Conservation (phyloP, 2,113 vertebrate species). For the Grammomys dolichurus region DNA sequence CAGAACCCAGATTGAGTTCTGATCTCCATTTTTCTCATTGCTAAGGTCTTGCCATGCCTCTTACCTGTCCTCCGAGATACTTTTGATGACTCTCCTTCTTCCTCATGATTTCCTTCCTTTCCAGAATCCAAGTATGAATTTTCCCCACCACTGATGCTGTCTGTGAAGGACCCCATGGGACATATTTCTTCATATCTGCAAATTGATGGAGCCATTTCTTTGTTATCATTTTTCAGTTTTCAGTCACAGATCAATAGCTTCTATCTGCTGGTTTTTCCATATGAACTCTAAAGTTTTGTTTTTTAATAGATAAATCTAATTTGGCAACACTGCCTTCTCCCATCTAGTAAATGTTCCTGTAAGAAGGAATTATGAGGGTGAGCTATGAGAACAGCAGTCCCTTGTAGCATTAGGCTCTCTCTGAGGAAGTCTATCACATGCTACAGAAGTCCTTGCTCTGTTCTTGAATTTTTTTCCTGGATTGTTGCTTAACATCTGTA, state of each 20-base stretch:
- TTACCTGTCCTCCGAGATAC: neutral
- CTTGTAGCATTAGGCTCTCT: neutral
- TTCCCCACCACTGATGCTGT: neutral
- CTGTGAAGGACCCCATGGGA: neutral
- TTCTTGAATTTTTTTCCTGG: neutral
- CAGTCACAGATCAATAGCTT: slow-evolving; percentile 44
- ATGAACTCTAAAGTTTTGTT: neutral
- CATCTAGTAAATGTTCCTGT: neutral
- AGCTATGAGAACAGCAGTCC: neutral
- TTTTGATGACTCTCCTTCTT: accelerated
- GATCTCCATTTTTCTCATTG: neutral
- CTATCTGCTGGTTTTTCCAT: slow-evolving; percentile 9
- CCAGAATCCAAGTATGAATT: neutral
- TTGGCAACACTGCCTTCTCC: neutral
- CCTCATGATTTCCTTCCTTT: neutral
- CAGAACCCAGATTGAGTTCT: neutral
- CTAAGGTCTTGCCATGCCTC: accelerated
- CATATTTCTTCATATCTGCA: slow-evolving; percentile 31
- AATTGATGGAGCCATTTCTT: neutral
- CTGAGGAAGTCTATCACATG: neutral
- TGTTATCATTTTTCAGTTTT: slow-evolving; percentile 46
- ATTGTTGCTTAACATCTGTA: neutral
- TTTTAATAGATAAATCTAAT: slow-evolving; percentile 57
- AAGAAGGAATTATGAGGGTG: neutral
- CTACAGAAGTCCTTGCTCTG: neutral